Percentiles rank a stretch among this genome's conserved stretches.
phyloP scores from a whole-genome alignment of 2,888 invertebrate genomes.

The Operophtera brumata region DNA sequence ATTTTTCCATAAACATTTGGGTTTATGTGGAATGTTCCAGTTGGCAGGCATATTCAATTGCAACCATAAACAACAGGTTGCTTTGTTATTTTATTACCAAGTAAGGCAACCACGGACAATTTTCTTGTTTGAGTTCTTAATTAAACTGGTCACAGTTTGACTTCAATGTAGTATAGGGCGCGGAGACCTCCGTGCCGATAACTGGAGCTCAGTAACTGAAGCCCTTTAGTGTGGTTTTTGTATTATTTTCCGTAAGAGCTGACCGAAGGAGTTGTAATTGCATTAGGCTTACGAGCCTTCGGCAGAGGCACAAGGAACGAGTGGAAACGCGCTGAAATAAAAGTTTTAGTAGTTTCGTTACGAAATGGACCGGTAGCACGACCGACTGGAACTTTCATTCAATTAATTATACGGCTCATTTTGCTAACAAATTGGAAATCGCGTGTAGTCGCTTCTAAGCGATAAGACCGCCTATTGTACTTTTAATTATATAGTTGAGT shows the following conservation, averaged over 20 bases:
- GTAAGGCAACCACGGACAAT: not conserved
- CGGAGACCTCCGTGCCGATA: too few species aligned
- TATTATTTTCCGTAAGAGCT: constrained; percentile 45
- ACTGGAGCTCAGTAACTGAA: too few species aligned
- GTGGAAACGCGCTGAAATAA: not conserved
- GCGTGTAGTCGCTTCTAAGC: too few species aligned
- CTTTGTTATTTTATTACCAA: constrained; percentile 26
- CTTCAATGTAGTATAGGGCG: too few species aligned
- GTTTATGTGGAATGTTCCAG: not conserved
- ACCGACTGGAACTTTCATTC: too few species aligned
- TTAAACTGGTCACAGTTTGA: not conserved
- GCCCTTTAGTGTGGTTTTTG: constrained; percentile 57
- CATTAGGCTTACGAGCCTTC: constrained; percentile 57
- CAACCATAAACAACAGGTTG: constrained; percentile 39
- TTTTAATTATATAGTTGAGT: too few species aligned
- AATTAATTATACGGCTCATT: too few species aligned
- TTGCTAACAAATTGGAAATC: too few species aligned
- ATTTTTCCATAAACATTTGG: not conserved
- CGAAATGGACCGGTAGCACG: too few species aligned
- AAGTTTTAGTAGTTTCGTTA: not conserved
- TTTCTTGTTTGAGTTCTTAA: not conserved
- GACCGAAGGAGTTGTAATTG: constrained; percentile 63
- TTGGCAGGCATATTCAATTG: constrained; percentile 30
- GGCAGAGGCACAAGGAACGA: constrained; percentile 27
- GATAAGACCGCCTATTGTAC: too few species aligned